These are phyloP conservation scores for Hesperia comma DNA, from an alignment of 2,888 invertebrate genomes.

Conservation along the genomic window DNA sequence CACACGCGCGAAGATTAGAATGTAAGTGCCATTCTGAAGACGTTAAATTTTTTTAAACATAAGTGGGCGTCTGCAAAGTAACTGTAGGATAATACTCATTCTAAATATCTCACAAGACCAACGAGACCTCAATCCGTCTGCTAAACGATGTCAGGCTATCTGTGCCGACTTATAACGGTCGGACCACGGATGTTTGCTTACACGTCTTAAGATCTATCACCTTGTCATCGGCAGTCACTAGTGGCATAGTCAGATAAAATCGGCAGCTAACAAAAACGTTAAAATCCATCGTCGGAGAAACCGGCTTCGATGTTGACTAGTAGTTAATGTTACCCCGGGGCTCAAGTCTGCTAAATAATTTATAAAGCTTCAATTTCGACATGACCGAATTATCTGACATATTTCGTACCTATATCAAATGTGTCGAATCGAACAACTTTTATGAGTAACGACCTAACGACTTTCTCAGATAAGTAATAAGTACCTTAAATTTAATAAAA, in stretches of 20 bases:
- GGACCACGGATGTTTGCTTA: conserved; percentile 63
- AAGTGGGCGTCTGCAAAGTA: conserved; percentile 18
- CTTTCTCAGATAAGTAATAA: too few species aligned
- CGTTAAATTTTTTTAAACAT: not conserved
- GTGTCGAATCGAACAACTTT: too few species aligned
- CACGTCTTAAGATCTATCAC: conserved; percentile 49
- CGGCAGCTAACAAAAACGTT: not conserved
- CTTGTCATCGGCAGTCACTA: conserved; percentile 5
- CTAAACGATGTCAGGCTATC: conserved; percentile 69
- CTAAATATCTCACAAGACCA: conserved; percentile 39
- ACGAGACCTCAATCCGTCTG: conserved; percentile 50
- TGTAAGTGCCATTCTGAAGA: not conserved
- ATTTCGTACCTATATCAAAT: too few species aligned
- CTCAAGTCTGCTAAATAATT: too few species aligned
- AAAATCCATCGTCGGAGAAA: not conserved
- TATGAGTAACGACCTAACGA: too few species aligned
- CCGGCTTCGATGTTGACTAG: not conserved
- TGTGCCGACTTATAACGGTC: conserved; percentile 73
- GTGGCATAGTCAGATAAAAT: conserved; percentile 1
- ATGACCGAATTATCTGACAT: too few species aligned
- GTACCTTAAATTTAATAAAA: too few species aligned
- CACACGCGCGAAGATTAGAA: not conserved
- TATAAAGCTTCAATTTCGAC: too few species aligned
- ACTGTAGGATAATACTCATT: conserved; percentile 41
- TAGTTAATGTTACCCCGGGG: too few species aligned